Evolutionary conservation across 2,888 invertebrate genomes (phyloP).

Genomic region (Mellilla xanthometata): DNA sequence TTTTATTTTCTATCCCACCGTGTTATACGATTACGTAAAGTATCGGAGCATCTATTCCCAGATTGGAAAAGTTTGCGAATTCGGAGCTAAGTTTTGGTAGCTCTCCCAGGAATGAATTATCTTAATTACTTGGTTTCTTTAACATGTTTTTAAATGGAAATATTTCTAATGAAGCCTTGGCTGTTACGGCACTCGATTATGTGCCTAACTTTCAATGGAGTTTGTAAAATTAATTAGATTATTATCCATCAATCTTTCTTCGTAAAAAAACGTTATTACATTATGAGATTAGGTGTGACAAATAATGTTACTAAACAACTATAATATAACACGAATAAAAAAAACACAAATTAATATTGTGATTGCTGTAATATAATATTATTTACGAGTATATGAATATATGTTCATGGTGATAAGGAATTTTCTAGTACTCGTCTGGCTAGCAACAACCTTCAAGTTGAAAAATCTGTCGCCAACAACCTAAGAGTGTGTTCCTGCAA

Average conservation of each 20-base stretch:
- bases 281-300: no score
- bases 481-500: no score
- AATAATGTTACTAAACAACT: no score
- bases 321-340: no score
- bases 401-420: no score
- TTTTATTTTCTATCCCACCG: slow-evolving; percentile 28
- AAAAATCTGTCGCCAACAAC: no score
- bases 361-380: no score
- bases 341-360: no score
- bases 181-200: slow-evolving; percentile 11
- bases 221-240: slow-evolving; percentile 5
- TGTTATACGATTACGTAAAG: slow-evolving; percentile 34
- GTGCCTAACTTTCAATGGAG: neutral
- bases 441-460: no score
- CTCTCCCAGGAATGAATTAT: slow-evolving; percentile 41
- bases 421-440: no score
- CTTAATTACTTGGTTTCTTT: slow-evolving; percentile 41
- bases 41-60: slow-evolving; percentile 36
- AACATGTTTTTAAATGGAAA: slow-evolving; percentile 34
- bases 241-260: neutral
- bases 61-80: slow-evolving; percentile 45
- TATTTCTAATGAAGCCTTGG: slow-evolving; percentile 23
- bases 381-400: no score
- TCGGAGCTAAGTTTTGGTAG: slow-evolving; percentile 31
- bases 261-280: no score